A percentile compares a stretch with the other conserved stretches of the same genome.
These are phyloP conservation scores for Columba livia DNA, from an alignment of 2,113 vertebrate species.

Conservation along the genomic window DNA sequence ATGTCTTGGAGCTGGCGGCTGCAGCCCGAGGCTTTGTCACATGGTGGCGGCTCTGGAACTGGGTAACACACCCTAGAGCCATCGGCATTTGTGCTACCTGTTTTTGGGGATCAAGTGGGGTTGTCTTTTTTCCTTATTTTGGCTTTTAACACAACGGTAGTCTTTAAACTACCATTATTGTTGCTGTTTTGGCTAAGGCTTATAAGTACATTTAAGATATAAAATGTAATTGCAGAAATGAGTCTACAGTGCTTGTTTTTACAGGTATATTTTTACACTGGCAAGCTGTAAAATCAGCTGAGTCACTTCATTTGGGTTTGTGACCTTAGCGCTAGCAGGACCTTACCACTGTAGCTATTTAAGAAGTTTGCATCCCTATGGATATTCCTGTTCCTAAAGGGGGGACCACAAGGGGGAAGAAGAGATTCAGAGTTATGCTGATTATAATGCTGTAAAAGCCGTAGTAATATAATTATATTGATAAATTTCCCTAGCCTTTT, in stretches of 20 bases:
- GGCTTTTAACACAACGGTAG: not conserved
- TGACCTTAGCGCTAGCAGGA: not conserved
- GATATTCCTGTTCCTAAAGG: not conserved
- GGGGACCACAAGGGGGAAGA: too few relatives aligned
- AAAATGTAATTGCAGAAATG: not conserved
- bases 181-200: not conserved
- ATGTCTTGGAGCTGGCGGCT: not conserved
- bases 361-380: not conserved
- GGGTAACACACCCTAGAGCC: not conserved
- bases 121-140: not conserved
- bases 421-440: not conserved
- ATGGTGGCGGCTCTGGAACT: not conserved
- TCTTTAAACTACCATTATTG: not conserved
- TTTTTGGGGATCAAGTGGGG: not conserved
- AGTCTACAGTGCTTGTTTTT: not conserved
- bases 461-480: not conserved
- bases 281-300: slow-evolving; percentile 32
- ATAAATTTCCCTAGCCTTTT: not conserved
- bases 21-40: not conserved
- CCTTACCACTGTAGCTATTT: slow-evolving; percentile 4
- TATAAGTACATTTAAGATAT: not conserved
- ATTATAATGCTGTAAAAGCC: not conserved
- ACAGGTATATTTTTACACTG: slow-evolving; percentile 1
- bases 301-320: slow-evolving; percentile 28
- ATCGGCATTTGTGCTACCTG: not conserved